A percentile compares a stretch with the other conserved stretches of the same genome.
These are phyloP conservation scores for Neodiprion pinetum DNA, from an alignment of 1,140 invertebrate species.

Conservation along the genomic window DNA sequence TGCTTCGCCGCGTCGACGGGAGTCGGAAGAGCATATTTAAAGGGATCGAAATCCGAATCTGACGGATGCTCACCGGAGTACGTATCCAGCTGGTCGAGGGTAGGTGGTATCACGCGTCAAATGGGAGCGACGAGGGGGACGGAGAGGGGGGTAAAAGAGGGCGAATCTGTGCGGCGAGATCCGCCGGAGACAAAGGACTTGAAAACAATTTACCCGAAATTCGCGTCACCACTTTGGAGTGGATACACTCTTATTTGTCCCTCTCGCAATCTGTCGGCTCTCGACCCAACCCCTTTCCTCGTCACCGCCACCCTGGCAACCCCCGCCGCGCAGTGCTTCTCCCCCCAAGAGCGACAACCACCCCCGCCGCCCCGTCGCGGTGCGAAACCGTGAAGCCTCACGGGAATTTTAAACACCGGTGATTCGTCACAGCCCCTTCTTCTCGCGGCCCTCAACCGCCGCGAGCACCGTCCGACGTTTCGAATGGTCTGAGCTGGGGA, in stretches of 20 bases:
- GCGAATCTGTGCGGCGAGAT: slow-evolving; percentile 27
- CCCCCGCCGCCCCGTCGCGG: slow-evolving; percentile 30
- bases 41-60: no score
- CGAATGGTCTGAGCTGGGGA: not conserved
- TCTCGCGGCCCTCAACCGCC: slow-evolving; percentile 11
- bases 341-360: not conserved
- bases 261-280: slow-evolving; percentile 55
- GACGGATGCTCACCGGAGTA: no score
- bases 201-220: slow-evolving; percentile 57
- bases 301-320: slow-evolving; percentile 16
- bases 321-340: slow-evolving; percentile 12
- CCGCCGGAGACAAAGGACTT: slow-evolving; percentile 32
- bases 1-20: no score
- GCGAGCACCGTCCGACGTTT: slow-evolving; percentile 13
- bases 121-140: not conserved
- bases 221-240: slow-evolving; percentile 53
- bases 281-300: slow-evolving; percentile 38
- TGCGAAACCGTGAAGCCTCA: slow-evolving; percentile 44
- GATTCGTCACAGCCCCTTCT: slow-evolving; percentile 42
- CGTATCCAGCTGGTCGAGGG: not conserved
- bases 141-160: slow-evolving; percentile 27
- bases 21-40: no score
- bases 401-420: slow-evolving; percentile 55
- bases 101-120: slow-evolving; percentile 1
- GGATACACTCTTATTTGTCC: slow-evolving; percentile 57